These are phyloP conservation scores for Linyphia triangularis DNA, from an alignment of 2,888 invertebrate species.

Conservation along the genomic window DNA sequence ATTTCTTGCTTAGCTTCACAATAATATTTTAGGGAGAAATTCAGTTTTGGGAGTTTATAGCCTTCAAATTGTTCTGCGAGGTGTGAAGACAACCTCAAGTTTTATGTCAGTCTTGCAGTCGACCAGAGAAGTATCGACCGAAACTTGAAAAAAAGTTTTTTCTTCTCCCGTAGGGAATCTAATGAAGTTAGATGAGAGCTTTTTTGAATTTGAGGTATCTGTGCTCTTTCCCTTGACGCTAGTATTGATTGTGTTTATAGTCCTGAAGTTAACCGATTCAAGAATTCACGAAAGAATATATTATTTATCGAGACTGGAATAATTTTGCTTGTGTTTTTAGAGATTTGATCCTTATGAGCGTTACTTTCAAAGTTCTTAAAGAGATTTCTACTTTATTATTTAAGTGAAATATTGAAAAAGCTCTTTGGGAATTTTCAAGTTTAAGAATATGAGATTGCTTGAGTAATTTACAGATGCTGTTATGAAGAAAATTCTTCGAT, in stretches of 20 bases:
- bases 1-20: too few species aligned
- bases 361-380: too few species aligned
- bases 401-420: not conserved
- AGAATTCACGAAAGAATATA: not conserved
- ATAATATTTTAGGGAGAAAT: not conserved
- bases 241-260: not conserved
- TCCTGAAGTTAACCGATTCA: not conserved
- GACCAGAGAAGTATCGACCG: conserved; percentile 44
- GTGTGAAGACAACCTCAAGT: not conserved
- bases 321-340: not conserved
- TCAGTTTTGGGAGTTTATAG: not conserved
- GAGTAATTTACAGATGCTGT: too few species aligned
- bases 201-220: not conserved
- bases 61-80: not conserved
- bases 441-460: too few species aligned
- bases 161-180: not conserved
- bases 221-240: not conserved
- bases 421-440: too few species aligned
- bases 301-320: not conserved
- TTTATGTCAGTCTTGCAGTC: not conserved
- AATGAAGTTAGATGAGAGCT: conserved; percentile 20
- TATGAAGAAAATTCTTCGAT: too few species aligned
- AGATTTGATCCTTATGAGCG: too few species aligned
- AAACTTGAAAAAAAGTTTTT: not conserved
- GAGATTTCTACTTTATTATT: too few species aligned